Conservation (phyloP, 2,113 vertebrate genomes). For the Trochalopteron elliotii region DNA sequence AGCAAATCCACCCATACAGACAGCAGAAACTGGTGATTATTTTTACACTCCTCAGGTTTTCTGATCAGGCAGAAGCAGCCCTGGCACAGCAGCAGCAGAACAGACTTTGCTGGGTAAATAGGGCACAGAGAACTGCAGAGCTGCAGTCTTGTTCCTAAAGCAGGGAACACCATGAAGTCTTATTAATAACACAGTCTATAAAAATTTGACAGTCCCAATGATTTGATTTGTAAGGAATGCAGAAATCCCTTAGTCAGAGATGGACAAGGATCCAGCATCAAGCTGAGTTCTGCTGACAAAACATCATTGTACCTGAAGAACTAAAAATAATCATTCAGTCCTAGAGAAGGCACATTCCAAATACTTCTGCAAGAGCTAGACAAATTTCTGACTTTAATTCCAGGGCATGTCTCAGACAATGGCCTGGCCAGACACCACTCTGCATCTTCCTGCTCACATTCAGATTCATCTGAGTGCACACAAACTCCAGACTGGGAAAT, state of each 20-base stretch:
- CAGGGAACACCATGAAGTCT: accelerated
- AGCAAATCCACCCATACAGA: not conserved
- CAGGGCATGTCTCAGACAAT: not conserved
- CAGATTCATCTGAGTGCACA: not conserved
- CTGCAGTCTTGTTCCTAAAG: not conserved
- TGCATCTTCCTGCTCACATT: not conserved
- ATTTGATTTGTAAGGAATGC: not conserved
- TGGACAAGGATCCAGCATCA: not conserved
- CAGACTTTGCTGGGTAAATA: accelerated
- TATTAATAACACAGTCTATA: not conserved
- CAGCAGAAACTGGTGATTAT: not conserved
- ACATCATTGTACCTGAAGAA: not conserved
- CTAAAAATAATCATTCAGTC: not conserved
- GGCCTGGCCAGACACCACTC: not conserved
- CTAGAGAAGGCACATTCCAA: not conserved
- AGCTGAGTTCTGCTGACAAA: not conserved
- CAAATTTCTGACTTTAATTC: not conserved
- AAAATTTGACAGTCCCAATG: not conserved
- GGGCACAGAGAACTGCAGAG: not conserved
- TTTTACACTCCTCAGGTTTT: not conserved
- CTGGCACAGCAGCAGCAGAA: not conserved
- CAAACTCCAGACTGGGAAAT: not conserved
- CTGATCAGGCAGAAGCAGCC: not conserved
- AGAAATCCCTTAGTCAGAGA: not conserved
- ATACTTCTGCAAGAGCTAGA: not conserved